Conservation (phyloP, 2,113 vertebrate species). For the Pithys albifrons region DNA sequence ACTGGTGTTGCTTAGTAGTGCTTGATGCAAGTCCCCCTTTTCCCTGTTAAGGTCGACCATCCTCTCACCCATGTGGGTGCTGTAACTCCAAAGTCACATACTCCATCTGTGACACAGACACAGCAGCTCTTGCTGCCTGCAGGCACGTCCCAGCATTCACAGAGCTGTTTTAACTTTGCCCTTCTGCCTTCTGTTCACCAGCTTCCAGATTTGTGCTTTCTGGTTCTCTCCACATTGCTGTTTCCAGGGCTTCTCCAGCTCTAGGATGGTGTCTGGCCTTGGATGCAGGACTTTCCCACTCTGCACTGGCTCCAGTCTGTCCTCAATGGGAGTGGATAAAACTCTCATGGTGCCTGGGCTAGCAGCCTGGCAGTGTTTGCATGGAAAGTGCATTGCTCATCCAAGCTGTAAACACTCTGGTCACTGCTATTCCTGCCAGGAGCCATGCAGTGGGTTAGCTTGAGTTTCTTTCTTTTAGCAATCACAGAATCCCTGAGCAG, state of each 20-base stretch:
- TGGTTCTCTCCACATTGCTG: not conserved
- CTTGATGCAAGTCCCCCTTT: not conserved
- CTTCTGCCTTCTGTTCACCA: slow-evolving; percentile 40
- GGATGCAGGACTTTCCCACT: rapidly evolving
- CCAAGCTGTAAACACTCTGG: not conserved
- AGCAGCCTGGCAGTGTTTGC: not conserved
- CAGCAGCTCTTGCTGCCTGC: not conserved
- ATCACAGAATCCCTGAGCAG: not conserved
- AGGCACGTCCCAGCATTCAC: not conserved
- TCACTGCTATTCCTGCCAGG: not conserved
- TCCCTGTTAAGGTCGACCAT: not conserved
- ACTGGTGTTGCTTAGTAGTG: rapidly evolving
- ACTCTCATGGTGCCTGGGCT: not conserved
- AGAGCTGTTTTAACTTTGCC: slow-evolving; percentile 12
- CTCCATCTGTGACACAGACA: slow-evolving; percentile 15
- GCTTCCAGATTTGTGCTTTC: not conserved
- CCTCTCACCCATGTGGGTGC: rapidly evolving
- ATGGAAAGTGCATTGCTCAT: not conserved
- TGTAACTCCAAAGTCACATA: not conserved
- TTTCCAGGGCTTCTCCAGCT: not conserved
- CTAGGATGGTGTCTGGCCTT: not conserved
- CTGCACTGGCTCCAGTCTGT: not conserved
- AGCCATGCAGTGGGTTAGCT: rapidly evolving
- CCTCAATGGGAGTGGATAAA: not conserved
- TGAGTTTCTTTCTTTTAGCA: not conserved